Evolutionary conservation across 2,797 vertebrate species (phyloP), one percentile per base, ranked within the genome.

Genomic region (Coilia nasus): DNA sequence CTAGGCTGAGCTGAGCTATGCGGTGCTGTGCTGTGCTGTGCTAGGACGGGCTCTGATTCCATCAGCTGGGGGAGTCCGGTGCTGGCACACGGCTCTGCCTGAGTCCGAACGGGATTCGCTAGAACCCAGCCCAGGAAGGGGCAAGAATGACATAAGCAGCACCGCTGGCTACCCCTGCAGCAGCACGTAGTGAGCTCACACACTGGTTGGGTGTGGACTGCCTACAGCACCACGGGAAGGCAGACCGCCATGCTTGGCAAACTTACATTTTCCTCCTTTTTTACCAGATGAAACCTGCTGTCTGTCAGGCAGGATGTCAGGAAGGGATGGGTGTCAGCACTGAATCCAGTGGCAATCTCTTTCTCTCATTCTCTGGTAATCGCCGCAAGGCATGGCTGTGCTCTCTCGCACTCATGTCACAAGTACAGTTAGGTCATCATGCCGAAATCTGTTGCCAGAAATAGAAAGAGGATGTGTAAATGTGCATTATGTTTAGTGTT

Each of bases 91-190:
- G 35, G 15, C 71, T 15, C 50, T 54, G 35, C 35, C 19, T 44
- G 35, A 78, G 12, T 19, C 14, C 50, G 3, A 54, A 54, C 7
- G 50, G 14, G 71, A 44, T 78, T 31, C 71, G 14, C 35, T 35
- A 35, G 17, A 78, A 35, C 71, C 67, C 15, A 78, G 31, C 14
- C 71, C 31, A 78, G 71, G 71, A 78, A 78, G 35, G 44, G 71
- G 71, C 17, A 17, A 19, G 71, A 31, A 41, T 78, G 71, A 78
- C 71, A 35, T 78, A 78, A 78, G 31, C 71, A 19, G 35, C 35
- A 44, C 31, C 19, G 17, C 71, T 44, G 44, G 17, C 71, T 44
- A 78, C 71, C 35, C 71, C 21, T 35, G 9, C 15, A 41, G 35
- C 31, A 7, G 71, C 71, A 78, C 71, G 71, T 78, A 78, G 67